phyloP scores from a whole-genome alignment of 2,797 vertebrate species.

The Sebastes aleutianus region DNA sequence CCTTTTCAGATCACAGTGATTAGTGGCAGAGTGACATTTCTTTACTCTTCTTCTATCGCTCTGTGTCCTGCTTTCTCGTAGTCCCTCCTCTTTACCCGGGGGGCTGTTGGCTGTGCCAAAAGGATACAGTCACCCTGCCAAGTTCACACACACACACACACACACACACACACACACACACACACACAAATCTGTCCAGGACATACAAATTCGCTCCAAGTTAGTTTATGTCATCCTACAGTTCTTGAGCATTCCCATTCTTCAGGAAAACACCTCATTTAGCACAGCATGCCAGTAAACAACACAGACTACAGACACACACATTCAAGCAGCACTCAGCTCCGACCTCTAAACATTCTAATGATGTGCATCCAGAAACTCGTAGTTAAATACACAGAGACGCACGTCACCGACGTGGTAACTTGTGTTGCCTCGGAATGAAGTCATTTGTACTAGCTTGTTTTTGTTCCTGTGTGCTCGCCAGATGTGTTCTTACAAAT shows the following conservation, averaged over 20 bases:
- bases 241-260: constrained; percentile 44
- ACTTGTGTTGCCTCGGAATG: constrained; percentile 17
- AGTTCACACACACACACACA: neutral
- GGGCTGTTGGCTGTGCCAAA: constrained; percentile 33
- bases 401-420: neutral
- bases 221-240: constrained; percentile 32
- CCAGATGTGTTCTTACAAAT: constrained; percentile 13
- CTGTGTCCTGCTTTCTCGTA: constrained; percentile 42
- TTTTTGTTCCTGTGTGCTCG: constrained; percentile 21
- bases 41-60: constrained; percentile 57
- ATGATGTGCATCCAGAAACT: constrained; percentile 26
- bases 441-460: constrained; percentile 32
- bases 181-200: constrained; percentile 10
- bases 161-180: neutral
- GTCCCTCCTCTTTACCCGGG: constrained; percentile 31
- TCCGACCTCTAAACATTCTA: constrained; percentile 38
- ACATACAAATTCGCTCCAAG: constrained; percentile 36
- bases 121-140: constrained; percentile 28
- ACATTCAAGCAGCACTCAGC: constrained; percentile 56
- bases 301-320: constrained; percentile 32
- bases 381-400: constrained; percentile 22
- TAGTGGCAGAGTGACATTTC: constrained; percentile 70
- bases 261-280: constrained; percentile 49
- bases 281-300: constrained; percentile 56
- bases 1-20: constrained; percentile 74